phyloP scores from a whole-genome alignment of 92 coral and sea anemone species.

The Diadumene lineata region DNA sequence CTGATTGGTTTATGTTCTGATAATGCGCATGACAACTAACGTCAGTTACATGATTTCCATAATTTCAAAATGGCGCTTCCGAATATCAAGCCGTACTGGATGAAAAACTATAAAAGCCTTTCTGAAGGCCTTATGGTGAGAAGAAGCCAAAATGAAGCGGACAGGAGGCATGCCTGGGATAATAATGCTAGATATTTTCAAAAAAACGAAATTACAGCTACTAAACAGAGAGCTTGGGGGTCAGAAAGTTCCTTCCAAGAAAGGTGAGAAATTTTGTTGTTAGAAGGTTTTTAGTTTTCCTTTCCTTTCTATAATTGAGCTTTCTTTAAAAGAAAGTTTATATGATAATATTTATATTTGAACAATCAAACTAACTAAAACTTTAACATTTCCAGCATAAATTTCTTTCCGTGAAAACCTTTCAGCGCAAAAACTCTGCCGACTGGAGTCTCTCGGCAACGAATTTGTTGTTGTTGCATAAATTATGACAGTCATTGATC shows the following conservation, averaged over 20 bases:
- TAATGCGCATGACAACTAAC: constrained; percentile 44
- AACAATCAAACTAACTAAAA: too few relatives aligned
- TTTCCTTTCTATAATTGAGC: background rate
- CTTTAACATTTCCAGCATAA: too few relatives aligned
- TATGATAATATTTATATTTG: too few relatives aligned
- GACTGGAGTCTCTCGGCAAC: background rate
- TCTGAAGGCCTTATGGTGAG: constrained; percentile 92
- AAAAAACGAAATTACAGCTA: constrained; percentile 87
- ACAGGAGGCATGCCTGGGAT: constrained; percentile 92
- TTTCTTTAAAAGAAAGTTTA: background rate
- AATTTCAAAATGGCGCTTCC: constrained; percentile 99
- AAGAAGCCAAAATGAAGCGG: constrained; percentile 92
- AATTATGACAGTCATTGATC: constrained; percentile 8
- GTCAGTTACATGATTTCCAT: constrained; percentile 31
- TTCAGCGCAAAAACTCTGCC: too few relatives aligned
- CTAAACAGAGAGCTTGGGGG: constrained; percentile 99
- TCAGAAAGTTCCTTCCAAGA: constrained; percentile 80
- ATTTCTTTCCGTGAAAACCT: too few relatives aligned
- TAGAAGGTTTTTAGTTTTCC: constrained; percentile 11
- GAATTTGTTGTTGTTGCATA: background rate
- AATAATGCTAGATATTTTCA: constrained; percentile 88
- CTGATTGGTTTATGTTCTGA: background rate
- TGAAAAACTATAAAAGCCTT: constrained; percentile 90
- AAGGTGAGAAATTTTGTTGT: constrained; percentile 52
- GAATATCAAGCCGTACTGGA: constrained; percentile 98